phyloP scores from a whole-genome alignment of 2,113 vertebrate genomes.

The Ia io region DNA sequence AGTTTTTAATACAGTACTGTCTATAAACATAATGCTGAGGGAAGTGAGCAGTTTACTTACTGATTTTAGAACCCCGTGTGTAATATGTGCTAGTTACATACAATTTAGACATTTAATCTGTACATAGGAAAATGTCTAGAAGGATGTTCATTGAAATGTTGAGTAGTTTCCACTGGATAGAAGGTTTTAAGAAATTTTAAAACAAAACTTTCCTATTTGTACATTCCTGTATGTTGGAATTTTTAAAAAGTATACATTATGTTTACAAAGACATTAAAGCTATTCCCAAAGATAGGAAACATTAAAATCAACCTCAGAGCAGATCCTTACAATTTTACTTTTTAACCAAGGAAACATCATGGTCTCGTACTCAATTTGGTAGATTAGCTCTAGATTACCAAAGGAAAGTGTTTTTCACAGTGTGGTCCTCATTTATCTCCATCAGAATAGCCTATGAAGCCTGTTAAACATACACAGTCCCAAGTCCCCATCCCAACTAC shows the following conservation, averaged over 20 bases:
- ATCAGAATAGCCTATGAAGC: not conserved
- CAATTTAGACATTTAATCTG: not conserved
- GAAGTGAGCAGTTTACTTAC: not conserved
- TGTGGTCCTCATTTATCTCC: not conserved
- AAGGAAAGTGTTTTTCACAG: not conserved
- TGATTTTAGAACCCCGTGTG: not conserved
- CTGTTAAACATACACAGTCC: not conserved
- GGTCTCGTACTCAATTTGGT: not conserved
- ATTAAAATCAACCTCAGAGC: not conserved
- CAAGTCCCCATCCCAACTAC: not conserved
- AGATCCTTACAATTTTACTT: not conserved
- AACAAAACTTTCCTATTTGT: not conserved
- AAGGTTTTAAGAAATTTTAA: not conserved
- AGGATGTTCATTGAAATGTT: not conserved
- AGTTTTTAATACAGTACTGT: not conserved
- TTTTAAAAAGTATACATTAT: not conserved
- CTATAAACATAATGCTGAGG: not conserved
- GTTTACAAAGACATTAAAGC: constrained; percentile 1
- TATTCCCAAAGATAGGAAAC: not conserved
- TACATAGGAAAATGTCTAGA: not conserved
- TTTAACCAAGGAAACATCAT: not conserved
- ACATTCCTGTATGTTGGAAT: not conserved
- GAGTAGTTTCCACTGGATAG: not conserved
- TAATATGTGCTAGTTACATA: not conserved
- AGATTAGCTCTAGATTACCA: not conserved